These are phyloP conservation scores for Oreortyx pictus DNA, from an alignment of 2,797 vertebrate genomes.

Conservation along the genomic window DNA sequence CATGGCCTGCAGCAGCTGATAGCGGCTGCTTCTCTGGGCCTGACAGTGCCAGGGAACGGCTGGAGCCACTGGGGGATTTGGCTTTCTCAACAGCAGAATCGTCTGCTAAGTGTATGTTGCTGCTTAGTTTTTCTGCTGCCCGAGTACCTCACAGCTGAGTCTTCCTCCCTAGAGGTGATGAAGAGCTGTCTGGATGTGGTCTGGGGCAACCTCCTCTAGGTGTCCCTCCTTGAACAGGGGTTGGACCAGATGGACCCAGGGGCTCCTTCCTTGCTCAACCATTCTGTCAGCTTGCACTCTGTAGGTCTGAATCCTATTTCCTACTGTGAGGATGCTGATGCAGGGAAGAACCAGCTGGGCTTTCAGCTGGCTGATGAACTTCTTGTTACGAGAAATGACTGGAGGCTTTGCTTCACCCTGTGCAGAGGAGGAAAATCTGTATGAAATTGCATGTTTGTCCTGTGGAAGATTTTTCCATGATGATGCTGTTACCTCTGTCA, in stretches of 20 bases:
- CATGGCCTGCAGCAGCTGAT: background rate
- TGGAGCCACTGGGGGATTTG: background rate
- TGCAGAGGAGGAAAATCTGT: background rate
- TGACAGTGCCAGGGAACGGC: background rate
- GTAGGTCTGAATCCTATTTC: background rate
- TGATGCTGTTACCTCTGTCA: background rate
- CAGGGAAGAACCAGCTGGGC: background rate
- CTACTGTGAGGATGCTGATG: background rate
- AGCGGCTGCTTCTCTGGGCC: background rate
- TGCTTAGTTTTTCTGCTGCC: background rate
- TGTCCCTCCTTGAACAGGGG: background rate
- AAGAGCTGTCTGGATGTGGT: background rate
- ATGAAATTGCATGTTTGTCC: background rate
- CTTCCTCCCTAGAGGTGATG: background rate
- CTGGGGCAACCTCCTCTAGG: background rate
- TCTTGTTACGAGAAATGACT: background rate
- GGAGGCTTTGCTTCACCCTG: background rate
- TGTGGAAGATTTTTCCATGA: background rate
- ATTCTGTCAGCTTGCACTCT: background rate
- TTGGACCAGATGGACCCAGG: background rate
- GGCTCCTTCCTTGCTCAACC: background rate
- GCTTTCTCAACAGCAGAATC: background rate
- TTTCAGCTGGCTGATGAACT: background rate
- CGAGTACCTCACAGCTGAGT: rapidly evolving
- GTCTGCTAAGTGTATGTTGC: background rate